A percentile compares a stretch with the other conserved stretches of the same genome.
Evolutionary conservation across 2,113 vertebrate genomes (phyloP).

Genomic region (Trichechus manatus): DNA sequence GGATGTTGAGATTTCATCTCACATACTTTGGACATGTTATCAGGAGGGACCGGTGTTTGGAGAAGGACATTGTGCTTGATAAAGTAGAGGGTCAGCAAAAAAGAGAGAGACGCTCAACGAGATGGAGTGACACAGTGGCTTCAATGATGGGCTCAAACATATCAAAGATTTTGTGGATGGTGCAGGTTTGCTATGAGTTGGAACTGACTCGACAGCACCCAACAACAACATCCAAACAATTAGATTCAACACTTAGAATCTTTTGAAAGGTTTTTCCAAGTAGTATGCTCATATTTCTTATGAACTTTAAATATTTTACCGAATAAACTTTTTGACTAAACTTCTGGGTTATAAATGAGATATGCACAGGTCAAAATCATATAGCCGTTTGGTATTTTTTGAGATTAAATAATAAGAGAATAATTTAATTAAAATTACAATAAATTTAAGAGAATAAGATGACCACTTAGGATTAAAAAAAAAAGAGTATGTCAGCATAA

Average conservation of each 20-base stretch:
- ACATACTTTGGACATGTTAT: too few relatives aligned
- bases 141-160: too few relatives aligned
- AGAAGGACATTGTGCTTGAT: too few relatives aligned
- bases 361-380: not conserved
- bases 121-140: too few relatives aligned
- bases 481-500: not conserved
- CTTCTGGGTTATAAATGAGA: not conserved
- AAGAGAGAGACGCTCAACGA: too few relatives aligned
- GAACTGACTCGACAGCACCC: too few relatives aligned
- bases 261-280: not conserved
- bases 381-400: not conserved
- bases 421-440: not conserved
- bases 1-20: too few relatives aligned
- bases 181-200: too few relatives aligned
- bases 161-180: too few relatives aligned
- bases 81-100: too few relatives aligned
- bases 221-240: not conserved
- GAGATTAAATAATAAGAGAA: slow-evolving; percentile 34
- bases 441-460: slow-evolving; percentile 24
- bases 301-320: slow-evolving; percentile 1
- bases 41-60: too few relatives aligned
- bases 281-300: not conserved
- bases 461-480: not conserved
- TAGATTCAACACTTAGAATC: not conserved
- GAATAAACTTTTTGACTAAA: not conserved